Conservation (phyloP, 1,140 invertebrate species). For the Asbolus verrucosus region DNA sequence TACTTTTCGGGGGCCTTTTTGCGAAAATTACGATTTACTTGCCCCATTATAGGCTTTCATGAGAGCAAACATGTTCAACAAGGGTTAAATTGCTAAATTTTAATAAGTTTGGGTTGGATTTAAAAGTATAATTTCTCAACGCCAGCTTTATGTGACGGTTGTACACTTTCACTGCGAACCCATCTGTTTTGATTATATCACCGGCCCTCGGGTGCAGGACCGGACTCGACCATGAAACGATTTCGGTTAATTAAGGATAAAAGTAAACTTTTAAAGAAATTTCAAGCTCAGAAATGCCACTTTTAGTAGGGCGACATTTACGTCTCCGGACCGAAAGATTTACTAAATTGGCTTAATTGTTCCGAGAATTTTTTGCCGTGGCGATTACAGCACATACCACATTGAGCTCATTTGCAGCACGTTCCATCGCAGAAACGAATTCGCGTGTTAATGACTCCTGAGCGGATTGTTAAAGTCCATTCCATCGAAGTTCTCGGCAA, state of each 20-base stretch:
- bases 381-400: too few relatives aligned
- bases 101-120: conserved; percentile 3
- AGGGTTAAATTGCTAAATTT: conserved; percentile 4
- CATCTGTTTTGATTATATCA: conserved; percentile 32
- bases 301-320: too few relatives aligned
- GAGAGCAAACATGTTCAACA: neutral
- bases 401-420: neutral
- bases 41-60: neutral
- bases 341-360: neutral
- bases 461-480: neutral
- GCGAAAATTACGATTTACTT: neutral
- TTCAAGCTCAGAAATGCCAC: too few relatives aligned
- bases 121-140: conserved; percentile 11
- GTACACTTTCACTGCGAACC: conserved; percentile 7
- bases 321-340: too few relatives aligned
- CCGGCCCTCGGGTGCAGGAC: conserved; percentile 1
- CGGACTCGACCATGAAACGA: neutral
- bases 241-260: neutral
- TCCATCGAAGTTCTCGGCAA: neutral
- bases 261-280: too few relatives aligned
- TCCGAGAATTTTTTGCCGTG: too few relatives aligned
- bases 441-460: neutral
- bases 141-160: neutral
- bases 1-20: conserved; percentile 12
- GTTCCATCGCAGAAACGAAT: neutral